Percentiles rank a stretch among this genome's conserved stretches.
Conservation (phyloP, 2,888 invertebrate species). For the Tortrix viridana region DNA sequence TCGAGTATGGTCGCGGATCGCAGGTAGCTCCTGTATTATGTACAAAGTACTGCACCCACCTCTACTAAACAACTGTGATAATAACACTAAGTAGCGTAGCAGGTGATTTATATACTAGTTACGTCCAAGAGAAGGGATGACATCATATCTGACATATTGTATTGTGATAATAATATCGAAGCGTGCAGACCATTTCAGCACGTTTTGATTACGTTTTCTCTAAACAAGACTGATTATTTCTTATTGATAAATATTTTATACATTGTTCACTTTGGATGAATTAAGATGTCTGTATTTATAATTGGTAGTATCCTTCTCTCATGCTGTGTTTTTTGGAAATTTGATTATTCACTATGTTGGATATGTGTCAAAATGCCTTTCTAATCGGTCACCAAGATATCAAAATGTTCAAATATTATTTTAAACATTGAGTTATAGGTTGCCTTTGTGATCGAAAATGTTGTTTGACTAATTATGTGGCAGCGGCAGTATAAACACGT, state of each 20-base stretch:
- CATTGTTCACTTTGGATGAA: slow-evolving; percentile 82
- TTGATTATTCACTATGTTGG: slow-evolving; percentile 82
- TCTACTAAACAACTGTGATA: slow-evolving; percentile 85
- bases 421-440: slow-evolving; percentile 70
- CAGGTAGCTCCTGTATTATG: slow-evolving; percentile 81
- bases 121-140: slow-evolving; percentile 85
- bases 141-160: slow-evolving; percentile 85
- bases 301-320: slow-evolving; percentile 73
- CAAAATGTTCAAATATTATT: slow-evolving; percentile 69
- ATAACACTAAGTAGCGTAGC: slow-evolving; percentile 85
- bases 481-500: slow-evolving; percentile 75
- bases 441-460: slow-evolving; percentile 80
- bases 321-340: slow-evolving; percentile 72
- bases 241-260: slow-evolving; percentile 83
- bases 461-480: slow-evolving; percentile 82
- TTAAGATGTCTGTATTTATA: slow-evolving; percentile 81
- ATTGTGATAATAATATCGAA: slow-evolving; percentile 79
- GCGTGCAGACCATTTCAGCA: slow-evolving; percentile 63
- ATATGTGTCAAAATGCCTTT: slow-evolving; percentile 84
- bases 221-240: slow-evolving; percentile 86
- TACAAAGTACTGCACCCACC: slow-evolving; percentile 85
- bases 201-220: slow-evolving; percentile 81
- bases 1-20: slow-evolving; percentile 71
- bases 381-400: slow-evolving; percentile 79
- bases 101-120: slow-evolving; percentile 84